phyloP scores from a whole-genome alignment of 2,797 vertebrate species.

The Pseudochirops cupreus region DNA sequence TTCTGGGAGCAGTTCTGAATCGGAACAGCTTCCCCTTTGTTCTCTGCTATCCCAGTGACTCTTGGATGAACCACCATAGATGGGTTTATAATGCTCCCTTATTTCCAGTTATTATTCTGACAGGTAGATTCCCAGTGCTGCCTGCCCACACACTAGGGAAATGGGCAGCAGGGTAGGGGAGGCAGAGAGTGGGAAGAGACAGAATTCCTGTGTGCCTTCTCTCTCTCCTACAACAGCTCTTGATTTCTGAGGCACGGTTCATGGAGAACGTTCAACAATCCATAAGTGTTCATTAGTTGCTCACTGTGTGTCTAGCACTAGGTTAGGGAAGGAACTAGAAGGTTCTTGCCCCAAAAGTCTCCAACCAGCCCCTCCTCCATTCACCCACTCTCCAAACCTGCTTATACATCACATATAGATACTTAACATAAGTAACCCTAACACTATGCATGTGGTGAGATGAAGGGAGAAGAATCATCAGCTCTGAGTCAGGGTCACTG shows the following conservation, averaged over 20 bases:
- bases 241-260: constrained; percentile 23
- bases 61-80: neutral
- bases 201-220: neutral
- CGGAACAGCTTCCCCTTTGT: neutral
- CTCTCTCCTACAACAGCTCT: neutral
- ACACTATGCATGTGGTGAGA: neutral
- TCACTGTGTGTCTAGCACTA: neutral
- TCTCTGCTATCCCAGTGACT: neutral
- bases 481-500: neutral
- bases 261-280: neutral
- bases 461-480: neutral
- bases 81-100: constrained; percentile 7
- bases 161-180: neutral
- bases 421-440: neutral
- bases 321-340: constrained; percentile 2
- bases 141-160: constrained; percentile 15
- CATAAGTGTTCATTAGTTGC: neutral
- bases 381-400: neutral
- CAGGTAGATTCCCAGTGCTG: neutral
- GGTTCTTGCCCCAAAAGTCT: neutral
- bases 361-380: neutral
- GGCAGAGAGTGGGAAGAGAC: constrained; percentile 30
- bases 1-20: constrained; percentile 24
- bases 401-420: neutral
- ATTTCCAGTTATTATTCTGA: neutral